phyloP scores from a whole-genome alignment of 2,888 invertebrate species.

The Gisinianus flammeolus region DNA sequence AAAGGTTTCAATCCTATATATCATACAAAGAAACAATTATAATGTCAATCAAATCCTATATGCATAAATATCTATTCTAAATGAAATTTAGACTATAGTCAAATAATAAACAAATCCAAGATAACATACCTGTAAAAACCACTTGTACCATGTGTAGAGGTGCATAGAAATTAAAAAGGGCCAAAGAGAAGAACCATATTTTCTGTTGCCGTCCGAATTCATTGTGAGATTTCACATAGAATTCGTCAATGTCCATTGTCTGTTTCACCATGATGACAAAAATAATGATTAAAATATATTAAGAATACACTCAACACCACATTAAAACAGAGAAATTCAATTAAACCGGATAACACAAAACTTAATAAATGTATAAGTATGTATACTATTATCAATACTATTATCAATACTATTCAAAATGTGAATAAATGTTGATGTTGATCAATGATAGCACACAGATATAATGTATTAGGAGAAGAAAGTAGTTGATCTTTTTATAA shows the following conservation, averaged over 20 bases:
- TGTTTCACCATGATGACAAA: background rate
- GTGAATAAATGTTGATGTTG: no score
- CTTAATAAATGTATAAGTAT: no score
- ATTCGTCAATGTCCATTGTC: constrained; percentile 55
- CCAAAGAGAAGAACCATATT: constrained; percentile 57
- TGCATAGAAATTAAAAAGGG: constrained; percentile 56
- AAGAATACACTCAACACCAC: no score
- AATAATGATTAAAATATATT: background rate
- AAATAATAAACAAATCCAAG: constrained; percentile 28
- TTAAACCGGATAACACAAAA: no score
- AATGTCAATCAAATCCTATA: background rate
- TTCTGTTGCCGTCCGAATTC: constrained; percentile 58
- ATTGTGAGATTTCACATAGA: constrained; percentile 58
- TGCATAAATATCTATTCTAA: background rate
- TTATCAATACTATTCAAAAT: no score
- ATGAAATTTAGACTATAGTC: background rate
- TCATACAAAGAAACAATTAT: background rate
- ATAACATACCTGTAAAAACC: constrained; percentile 58
- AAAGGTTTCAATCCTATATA: constrained; percentile 17
- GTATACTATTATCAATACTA: no score
- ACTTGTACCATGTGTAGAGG: constrained; percentile 58
- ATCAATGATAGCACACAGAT: no score
- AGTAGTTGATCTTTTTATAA: no score
- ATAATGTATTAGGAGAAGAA: no score
- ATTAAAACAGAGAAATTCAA: no score